A percentile compares a stretch with the other conserved stretches of the same genome.
These are phyloP conservation scores for Microctenopoma stevenorrisi DNA, from an alignment of 2,797 vertebrate species.

Conservation along the genomic window DNA sequence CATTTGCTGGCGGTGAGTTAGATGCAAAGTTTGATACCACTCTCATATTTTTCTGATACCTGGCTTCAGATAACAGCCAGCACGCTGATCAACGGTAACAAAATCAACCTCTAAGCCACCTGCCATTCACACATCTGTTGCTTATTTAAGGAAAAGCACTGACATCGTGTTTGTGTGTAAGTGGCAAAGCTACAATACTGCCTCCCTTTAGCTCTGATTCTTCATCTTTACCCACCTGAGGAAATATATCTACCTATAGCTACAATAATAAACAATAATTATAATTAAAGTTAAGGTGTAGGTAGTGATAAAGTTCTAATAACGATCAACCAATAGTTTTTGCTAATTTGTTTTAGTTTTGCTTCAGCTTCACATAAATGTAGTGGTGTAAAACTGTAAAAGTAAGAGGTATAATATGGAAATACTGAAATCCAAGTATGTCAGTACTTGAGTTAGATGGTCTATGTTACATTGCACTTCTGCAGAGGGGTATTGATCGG, in stretches of 20 bases:
- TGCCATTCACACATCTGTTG: too few species aligned
- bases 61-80: not conserved
- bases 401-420: not conserved
- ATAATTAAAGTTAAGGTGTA: too few species aligned
- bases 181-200: not conserved
- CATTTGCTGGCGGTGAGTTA: not conserved
- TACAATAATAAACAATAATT: too few species aligned
- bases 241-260: not conserved
- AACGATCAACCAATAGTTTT: too few species aligned
- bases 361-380: not conserved
- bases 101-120: too few species aligned
- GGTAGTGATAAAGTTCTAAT: too few species aligned
- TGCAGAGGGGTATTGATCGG: conserved; percentile 4
- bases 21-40: not conserved
- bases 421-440: conserved; percentile 1
- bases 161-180: not conserved
- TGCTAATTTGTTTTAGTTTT: too few species aligned
- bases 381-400: not conserved
- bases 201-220: not conserved
- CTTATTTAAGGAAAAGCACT: too few species aligned
- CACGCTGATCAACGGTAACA: too few species aligned
- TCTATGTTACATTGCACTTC: conserved; percentile 9
- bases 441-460: not conserved
- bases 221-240: not conserved
- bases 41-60: not conserved